phyloP scores from a whole-genome alignment of 2,888 invertebrate genomes.

The Xestia ashworthii region DNA sequence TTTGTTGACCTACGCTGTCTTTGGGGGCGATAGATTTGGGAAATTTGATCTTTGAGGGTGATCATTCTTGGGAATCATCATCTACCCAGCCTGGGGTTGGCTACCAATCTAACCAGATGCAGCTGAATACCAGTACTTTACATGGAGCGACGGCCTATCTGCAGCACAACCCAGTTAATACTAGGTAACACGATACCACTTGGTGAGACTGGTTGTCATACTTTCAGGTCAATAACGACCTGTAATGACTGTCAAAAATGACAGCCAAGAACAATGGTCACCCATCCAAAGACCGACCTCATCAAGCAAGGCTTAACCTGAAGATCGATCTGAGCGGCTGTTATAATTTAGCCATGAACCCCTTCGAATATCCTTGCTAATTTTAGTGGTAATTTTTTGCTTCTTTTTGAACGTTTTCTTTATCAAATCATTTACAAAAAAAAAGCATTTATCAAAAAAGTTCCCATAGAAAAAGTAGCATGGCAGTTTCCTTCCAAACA shows the following conservation, averaged over 20 bases:
- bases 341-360: background rate
- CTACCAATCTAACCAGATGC: background rate
- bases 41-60: background rate
- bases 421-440: background rate
- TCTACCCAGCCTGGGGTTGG: background rate
- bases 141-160: too few relatives aligned
- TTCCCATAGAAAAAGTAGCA: background rate
- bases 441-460: too few relatives aligned
- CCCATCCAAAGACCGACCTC: background rate
- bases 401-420: background rate
- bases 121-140: too few relatives aligned
- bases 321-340: background rate
- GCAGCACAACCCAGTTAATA: too few relatives aligned
- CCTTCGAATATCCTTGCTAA: background rate
- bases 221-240: too few relatives aligned
- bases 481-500: background rate
- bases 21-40: background rate
- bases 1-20: conserved; percentile 7
- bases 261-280: too few relatives aligned
- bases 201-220: too few relatives aligned
- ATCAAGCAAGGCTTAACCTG: background rate
- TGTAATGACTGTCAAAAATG: too few relatives aligned
- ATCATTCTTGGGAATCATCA: background rate
- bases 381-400: background rate
- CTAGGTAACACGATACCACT: too few relatives aligned